phyloP scores from a whole-genome alignment of 1,140 invertebrate species.

The Plectrocnemia conspersa region DNA sequence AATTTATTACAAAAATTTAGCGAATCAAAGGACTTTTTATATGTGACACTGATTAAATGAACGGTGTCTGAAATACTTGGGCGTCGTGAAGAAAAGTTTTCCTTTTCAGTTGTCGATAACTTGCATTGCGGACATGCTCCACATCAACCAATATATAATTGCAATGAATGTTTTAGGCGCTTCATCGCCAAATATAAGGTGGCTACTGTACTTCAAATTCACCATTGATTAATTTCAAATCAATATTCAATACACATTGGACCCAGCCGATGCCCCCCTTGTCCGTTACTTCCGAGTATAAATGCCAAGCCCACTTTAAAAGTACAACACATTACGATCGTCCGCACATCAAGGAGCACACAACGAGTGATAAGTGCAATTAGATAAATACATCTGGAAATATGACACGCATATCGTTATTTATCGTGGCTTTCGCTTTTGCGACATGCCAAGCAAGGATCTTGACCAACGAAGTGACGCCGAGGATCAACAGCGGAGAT shows the following conservation, averaged over 20 bases:
- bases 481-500: slow-evolving; percentile 56
- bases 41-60: no score
- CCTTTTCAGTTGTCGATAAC: no score
- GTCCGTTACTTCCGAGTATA: slow-evolving; percentile 51
- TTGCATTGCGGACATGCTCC: no score
- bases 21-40: no score
- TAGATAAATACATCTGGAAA: slow-evolving; percentile 6
- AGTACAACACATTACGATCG: slow-evolving; percentile 48
- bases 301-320: slow-evolving; percentile 54
- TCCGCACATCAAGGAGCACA: slow-evolving; percentile 27
- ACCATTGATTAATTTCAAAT: slow-evolving; percentile 27
- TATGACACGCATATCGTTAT: slow-evolving; percentile 41
- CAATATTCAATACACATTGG: slow-evolving; percentile 37
- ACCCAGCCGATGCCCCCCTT: slow-evolving; percentile 36
- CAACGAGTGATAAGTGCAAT: slow-evolving; percentile 7
- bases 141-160: slow-evolving; percentile 7
- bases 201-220: slow-evolving; percentile 22
- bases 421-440: slow-evolving; percentile 46
- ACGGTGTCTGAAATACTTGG: no score
- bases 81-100: no score
- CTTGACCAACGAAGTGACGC: slow-evolving; percentile 50
- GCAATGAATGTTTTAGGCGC: slow-evolving; percentile 15
- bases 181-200: slow-evolving; percentile 25
- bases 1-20: no score
- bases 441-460: slow-evolving; percentile 47